Evolutionary conservation across 2,888 invertebrate genomes (phyloP).

Genomic region (Cryptophagus acutangulus): DNA sequence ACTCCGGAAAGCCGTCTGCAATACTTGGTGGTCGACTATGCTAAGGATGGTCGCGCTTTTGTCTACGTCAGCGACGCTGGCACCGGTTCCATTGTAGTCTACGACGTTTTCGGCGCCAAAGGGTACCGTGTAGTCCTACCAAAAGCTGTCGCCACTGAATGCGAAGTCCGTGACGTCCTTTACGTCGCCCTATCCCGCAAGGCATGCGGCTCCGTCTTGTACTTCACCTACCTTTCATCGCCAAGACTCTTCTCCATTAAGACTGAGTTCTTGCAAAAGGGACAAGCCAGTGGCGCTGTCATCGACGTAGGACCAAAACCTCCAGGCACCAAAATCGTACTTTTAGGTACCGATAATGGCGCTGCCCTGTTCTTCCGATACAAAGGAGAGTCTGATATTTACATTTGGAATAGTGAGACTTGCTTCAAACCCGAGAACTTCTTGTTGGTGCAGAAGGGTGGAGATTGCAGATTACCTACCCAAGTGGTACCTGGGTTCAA

Average conservation of each 20-base stretch:
- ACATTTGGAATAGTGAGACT: conserved; percentile 59
- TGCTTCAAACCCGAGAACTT: conserved; percentile 55
- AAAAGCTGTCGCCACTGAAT: conserved; percentile 44
- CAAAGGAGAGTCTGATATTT: conserved; percentile 58
- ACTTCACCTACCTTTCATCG: conserved; percentile 58
- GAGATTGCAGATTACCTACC: conserved; percentile 57
- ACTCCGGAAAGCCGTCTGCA: conserved; percentile 54
- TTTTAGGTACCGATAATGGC: conserved; percentile 59
- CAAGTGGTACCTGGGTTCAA: conserved; percentile 58
- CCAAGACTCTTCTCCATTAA: conserved; percentile 55
- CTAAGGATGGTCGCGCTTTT: conserved; percentile 48
- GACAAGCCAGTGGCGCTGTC: conserved; percentile 53
- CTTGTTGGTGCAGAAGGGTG: conserved; percentile 55
- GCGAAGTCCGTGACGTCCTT: conserved; percentile 52
- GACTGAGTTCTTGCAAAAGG: conserved; percentile 51
- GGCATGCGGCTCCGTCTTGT: conserved; percentile 47
- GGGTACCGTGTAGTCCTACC: conserved; percentile 58
- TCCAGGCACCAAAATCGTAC: conserved; percentile 48
- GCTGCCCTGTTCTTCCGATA: conserved; percentile 58
- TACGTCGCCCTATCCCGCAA: conserved; percentile 54
- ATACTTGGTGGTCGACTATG: conserved; percentile 57
- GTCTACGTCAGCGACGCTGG: conserved; percentile 52
- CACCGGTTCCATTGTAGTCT: conserved; percentile 49
- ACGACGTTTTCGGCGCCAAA: conserved; percentile 50
- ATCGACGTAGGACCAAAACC: conserved; percentile 56